Evolutionary conservation across 1,140 invertebrate genomes (phyloP).

Genomic region (Probaryconus sp.): DNA sequence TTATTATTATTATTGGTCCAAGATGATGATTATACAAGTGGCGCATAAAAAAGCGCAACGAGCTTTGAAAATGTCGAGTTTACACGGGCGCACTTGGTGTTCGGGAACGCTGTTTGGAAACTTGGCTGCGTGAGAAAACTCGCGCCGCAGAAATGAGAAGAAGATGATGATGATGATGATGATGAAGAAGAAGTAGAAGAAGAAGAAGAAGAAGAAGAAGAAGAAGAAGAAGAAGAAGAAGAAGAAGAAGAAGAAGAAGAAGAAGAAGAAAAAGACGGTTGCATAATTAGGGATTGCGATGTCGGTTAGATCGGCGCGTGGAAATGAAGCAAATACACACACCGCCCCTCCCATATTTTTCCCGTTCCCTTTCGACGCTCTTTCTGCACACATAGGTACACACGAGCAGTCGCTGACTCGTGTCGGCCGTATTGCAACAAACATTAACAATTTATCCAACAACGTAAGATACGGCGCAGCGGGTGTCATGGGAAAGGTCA

Average conservation of each 20-base stretch:
- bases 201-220: slow-evolving; percentile 2
- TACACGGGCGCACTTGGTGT: not conserved
- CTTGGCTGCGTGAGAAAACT: slow-evolving; percentile 30
- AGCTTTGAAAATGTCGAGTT: slow-evolving; percentile 34
- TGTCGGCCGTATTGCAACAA: slow-evolving; percentile 24
- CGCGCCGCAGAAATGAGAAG: slow-evolving; percentile 7
- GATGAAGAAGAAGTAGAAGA: no score
- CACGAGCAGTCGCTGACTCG: not conserved
- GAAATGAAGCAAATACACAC: slow-evolving; percentile 29
- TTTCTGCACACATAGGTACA: not conserved
- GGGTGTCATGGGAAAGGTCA: slow-evolving; percentile 58
- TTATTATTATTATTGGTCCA: no score
- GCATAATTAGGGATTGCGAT: slow-evolving; percentile 44
- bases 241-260: slow-evolving; percentile 8
- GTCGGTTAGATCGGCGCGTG: slow-evolving; percentile 23
- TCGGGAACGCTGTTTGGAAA: slow-evolving; percentile 14
- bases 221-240: not conserved
- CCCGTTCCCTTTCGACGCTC: slow-evolving; percentile 37
- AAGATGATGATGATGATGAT: no score
- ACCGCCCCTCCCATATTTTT: slow-evolving; percentile 16
- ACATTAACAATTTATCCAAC: slow-evolving; percentile 49
- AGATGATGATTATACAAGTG: slow-evolving; percentile 15
- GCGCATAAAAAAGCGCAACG: slow-evolving; percentile 23
- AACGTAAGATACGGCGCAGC: slow-evolving; percentile 32
- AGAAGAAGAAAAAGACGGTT: slow-evolving; percentile 39